Conservation (phyloP, 2,113 vertebrate genomes). For the Oncorhynchus keta region DNA sequence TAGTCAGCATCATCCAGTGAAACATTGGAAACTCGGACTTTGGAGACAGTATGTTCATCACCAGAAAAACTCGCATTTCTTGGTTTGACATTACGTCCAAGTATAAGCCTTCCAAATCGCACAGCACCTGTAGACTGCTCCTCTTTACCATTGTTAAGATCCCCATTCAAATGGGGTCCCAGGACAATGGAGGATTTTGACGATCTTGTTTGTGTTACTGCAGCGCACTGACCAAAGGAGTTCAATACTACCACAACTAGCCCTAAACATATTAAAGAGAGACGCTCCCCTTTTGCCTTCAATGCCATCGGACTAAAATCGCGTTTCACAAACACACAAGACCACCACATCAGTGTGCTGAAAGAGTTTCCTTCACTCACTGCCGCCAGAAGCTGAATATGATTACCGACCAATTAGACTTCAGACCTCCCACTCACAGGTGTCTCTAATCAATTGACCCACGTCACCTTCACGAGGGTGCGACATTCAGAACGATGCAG, state of each 20-base stretch:
- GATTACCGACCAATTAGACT: slow-evolving; percentile 23
- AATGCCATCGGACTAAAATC: slow-evolving; percentile 52
- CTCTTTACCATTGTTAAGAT: neutral
- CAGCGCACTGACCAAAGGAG: slow-evolving; percentile 39
- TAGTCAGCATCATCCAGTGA: slow-evolving; percentile 42
- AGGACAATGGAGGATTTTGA: neutral
- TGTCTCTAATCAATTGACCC: slow-evolving; percentile 18
- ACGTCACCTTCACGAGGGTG: no score
- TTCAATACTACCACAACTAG: slow-evolving; percentile 34
- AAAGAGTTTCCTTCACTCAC: neutral
- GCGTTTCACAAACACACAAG: slow-evolving; percentile 11
- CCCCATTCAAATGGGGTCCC: slow-evolving; percentile 7
- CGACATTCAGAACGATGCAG: no score
- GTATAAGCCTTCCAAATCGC: slow-evolving; percentile 50
- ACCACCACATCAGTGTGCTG: neutral
- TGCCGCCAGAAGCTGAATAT: neutral
- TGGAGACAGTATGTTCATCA: neutral
- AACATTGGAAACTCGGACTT: neutral
- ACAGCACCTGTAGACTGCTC: neutral
- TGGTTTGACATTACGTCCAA: slow-evolving; percentile 28
- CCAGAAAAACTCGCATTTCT: neutral
- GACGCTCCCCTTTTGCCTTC: neutral
- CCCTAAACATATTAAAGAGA: slow-evolving; percentile 28
- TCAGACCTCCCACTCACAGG: slow-evolving; percentile 20
- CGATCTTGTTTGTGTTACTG: neutral